Evolutionary conservation across 2,113 vertebrate genomes (phyloP).

Genomic region (Oryzias celebensis): DNA sequence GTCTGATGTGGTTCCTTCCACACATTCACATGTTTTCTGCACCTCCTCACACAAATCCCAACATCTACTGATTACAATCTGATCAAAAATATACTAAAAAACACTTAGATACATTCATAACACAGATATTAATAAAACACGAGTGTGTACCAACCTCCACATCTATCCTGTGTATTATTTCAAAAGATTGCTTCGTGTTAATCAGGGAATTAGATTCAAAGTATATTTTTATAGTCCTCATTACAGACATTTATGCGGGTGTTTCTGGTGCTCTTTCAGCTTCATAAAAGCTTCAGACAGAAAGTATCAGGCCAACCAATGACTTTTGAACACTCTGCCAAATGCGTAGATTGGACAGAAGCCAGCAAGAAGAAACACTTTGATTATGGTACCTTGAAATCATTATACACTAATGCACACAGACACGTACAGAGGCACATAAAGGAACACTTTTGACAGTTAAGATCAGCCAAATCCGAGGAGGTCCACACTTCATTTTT

Average conservation of each 20-base stretch:
- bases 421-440: constrained; percentile 3
- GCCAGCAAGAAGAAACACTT: constrained; percentile 53
- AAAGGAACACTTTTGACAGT: constrained; percentile 22
- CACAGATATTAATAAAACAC: constrained; percentile 1
- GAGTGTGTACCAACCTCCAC: no score
- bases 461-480: constrained; percentile 47
- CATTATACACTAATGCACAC: constrained; percentile 15
- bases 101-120: constrained; percentile 4
- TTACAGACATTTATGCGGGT: constrained; percentile 28
- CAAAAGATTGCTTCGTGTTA: background rate
- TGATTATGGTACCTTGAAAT: constrained; percentile 54
- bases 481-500: constrained; percentile 23
- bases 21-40: background rate
- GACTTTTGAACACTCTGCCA: constrained; percentile 53
- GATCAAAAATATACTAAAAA: background rate
- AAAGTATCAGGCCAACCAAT: constrained; percentile 35
- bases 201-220: constrained; percentile 34
- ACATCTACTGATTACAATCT: no score
- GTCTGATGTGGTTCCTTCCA: constrained; percentile 6
- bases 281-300: constrained; percentile 39
- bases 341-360: constrained; percentile 62
- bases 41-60: no score
- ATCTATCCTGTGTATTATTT: no score
- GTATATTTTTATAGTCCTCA: constrained; percentile 43
- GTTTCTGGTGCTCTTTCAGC: constrained; percentile 26